A percentile compares a stretch with the other conserved stretches of the same genome.
Evolutionary conservation across 2,113 vertebrate genomes (phyloP).

Genomic region (Glaucidium brasilianum): DNA sequence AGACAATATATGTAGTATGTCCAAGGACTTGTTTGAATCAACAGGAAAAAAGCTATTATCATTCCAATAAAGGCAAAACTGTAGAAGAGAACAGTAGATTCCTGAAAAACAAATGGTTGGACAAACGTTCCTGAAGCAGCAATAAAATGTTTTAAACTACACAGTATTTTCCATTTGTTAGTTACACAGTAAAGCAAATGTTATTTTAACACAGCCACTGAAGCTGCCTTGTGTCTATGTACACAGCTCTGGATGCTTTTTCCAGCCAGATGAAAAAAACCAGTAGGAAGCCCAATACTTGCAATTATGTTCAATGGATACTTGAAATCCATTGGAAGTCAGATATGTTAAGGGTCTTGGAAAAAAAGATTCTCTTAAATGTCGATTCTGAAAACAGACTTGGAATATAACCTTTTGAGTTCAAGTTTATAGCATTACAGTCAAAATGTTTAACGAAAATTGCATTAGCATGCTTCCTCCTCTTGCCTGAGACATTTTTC

Average conservation of each 20-base stretch:
- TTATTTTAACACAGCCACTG: background rate
- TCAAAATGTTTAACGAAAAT: background rate
- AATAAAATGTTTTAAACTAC: background rate
- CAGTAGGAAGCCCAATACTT: background rate
- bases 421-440: background rate
- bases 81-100: conserved; percentile 55
- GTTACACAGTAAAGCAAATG: background rate
- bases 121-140: background rate
- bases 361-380: background rate
- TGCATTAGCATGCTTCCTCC: background rate
- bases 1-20: conserved; percentile 94
- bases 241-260: background rate
- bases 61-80: conserved; percentile 72
- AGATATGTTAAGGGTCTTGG: background rate
- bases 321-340: background rate
- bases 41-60: conserved; percentile 80
- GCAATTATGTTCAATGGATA: background rate
- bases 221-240: background rate
- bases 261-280: background rate
- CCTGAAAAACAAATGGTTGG: conserved; percentile 71
- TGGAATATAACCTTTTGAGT: background rate
- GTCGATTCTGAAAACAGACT: background rate
- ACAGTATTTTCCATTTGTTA: background rate
- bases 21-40: conserved; percentile 86
- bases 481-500: background rate